Percentiles rank a stretch among this genome's conserved stretches.
Conservation (phyloP, 2,113 vertebrate genomes). For the Mormyrus iriodes region DNA sequence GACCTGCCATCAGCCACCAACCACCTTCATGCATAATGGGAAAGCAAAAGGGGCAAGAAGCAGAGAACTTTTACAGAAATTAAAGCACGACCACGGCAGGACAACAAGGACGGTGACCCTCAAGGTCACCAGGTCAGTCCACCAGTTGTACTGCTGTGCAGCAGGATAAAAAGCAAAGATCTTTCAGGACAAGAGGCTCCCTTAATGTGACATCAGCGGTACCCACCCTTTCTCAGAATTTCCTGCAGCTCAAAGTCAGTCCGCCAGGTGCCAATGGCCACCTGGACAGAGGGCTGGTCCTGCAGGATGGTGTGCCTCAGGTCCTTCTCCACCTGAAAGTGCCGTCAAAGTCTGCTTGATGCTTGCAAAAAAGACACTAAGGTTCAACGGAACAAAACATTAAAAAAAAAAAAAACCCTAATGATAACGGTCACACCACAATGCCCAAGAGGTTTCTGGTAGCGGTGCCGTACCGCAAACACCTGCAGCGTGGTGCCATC, state of each 20-base stretch:
- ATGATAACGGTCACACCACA: neutral
- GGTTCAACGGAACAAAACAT: neutral
- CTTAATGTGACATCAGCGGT: no score
- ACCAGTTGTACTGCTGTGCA: neutral
- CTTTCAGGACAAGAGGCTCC: neutral
- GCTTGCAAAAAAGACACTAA: neutral
- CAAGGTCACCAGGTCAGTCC: neutral
- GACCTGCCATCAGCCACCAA: neutral
- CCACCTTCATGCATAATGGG: neutral
- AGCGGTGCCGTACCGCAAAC: conserved; percentile 75
- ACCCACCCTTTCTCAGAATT: conserved; percentile 89
- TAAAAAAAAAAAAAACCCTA: neutral
- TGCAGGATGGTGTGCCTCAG: conserved; percentile 73
- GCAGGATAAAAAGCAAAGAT: neutral
- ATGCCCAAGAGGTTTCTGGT: neutral
- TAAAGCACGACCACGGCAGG: neutral
- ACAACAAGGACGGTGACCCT: neutral
- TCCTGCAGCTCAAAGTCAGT: conserved; percentile 92
- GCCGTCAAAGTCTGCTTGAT: conserved; percentile 7
- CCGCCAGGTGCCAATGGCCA: conserved; percentile 78
- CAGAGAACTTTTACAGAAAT: neutral
- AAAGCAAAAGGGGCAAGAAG: neutral
- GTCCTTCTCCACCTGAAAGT: conserved; percentile 79
- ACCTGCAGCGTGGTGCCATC: conserved; percentile 77
- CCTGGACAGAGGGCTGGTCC: conserved; percentile 75